Conservation (phyloP, 2,888 invertebrate species). For the Hydraecia micacea region DNA sequence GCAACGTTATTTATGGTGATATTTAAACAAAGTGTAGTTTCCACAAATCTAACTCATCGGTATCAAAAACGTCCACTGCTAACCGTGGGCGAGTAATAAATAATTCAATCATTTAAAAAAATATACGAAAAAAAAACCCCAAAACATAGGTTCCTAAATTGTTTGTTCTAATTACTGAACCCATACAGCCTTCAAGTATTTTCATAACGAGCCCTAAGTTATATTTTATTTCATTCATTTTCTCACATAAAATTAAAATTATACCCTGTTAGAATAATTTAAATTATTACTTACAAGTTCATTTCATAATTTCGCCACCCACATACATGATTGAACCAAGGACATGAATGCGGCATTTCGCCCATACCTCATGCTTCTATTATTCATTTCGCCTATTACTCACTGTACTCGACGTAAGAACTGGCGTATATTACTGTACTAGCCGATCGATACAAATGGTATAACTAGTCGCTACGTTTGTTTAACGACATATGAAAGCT, state of each 20-base stretch:
- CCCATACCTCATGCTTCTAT: constrained; percentile 21
- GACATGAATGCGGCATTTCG: constrained; percentile 55
- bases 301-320: constrained; percentile 30
- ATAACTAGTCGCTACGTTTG: constrained; percentile 31
- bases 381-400: constrained; percentile 56
- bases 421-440: constrained; percentile 36
- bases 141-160: background rate
- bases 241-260: background rate
- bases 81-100: background rate
- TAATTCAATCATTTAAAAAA: background rate
- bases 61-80: background rate
- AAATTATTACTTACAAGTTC: constrained; percentile 18
- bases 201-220: background rate
- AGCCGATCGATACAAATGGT: constrained; percentile 49
- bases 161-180: background rate
- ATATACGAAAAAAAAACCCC: background rate
- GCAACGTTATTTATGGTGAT: background rate
- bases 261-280: constrained; percentile 28
- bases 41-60: background rate
- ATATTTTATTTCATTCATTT: constrained; percentile 12
- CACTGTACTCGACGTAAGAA: constrained; percentile 49
- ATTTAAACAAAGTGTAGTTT: background rate
- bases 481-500: constrained; percentile 32
- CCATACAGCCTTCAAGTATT: background rate
- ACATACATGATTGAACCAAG: constrained; percentile 34